Base-by-base conservation (phyloP, 2,888 invertebrate genomes). In the Andrena haemorrhoa region DNA sequence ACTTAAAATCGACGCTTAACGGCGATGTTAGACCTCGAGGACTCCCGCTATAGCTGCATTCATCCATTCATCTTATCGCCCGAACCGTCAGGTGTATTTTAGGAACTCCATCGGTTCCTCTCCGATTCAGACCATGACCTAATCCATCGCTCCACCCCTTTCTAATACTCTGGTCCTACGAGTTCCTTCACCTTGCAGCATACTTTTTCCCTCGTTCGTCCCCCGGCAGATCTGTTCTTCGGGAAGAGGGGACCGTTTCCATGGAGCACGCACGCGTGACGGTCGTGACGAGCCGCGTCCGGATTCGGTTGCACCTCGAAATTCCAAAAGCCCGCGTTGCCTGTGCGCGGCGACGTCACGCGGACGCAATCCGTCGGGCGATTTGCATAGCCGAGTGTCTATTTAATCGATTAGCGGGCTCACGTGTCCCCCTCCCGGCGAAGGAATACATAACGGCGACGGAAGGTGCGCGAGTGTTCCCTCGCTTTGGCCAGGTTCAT, bases 401-500 rank as follows among this genome's bases (percentile, higher is more conserved):
- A 49, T 75, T 65, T 47, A 49, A 83, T 83, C 73, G 83, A 82
- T 77, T 49, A 35, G 58, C 63, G 33, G 33, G 53, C 41, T 3
- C n/a, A 35, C 12, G 7, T 47, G 1, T 12, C n/a, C 31, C 31
- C 10, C 35, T 26, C 12, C 20, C 33, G 10, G 35, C 26, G 73
- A 72, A 65, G 49, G 66, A 64, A 73, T 68, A 73, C 63, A 31
- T 49, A 58, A 47, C 72, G 72, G 31, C 33, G 73, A 41, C 51
- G 78, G 69, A 56, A 63, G 71, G 51, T 58, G 78, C 73, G 83
- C 75, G 75, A 12, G 70, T 72, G 53, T 71, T 58, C 61, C 69
- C 75, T 69, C 79, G 61, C 71, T 61, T 31, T 58, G 51, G 64
- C 26, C 8, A 41, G 60, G 72, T 77, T 83, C 83, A 84, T 84